Evolutionary conservation across 2,113 vertebrate genomes (phyloP).

Genomic region (Barnardius zonarius): DNA sequence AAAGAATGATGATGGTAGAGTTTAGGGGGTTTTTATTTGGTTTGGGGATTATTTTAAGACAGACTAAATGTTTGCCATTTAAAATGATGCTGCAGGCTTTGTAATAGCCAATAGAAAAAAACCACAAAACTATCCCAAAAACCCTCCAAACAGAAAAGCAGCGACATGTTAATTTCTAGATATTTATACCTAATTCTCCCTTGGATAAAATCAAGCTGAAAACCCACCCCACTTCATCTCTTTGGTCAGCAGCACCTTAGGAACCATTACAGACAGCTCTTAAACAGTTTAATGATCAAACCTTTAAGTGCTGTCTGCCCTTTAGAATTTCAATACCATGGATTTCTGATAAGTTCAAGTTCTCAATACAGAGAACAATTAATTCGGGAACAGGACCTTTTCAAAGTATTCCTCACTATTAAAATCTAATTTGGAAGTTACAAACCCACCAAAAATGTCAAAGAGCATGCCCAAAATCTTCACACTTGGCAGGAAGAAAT

Average conservation of each 20-base stretch:
- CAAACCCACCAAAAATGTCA: background rate
- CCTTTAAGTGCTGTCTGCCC: background rate
- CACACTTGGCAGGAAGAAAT: background rate
- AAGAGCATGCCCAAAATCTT: fast-evolving
- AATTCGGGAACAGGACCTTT: background rate
- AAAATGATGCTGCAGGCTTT: background rate
- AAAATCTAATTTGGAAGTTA: background rate
- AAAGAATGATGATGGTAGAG: background rate
- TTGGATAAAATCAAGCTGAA: background rate
- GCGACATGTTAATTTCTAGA: background rate
- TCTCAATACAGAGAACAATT: background rate
- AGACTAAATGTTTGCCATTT: background rate
- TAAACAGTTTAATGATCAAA: background rate
- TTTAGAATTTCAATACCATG: background rate
- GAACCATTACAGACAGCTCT: background rate
- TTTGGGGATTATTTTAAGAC: background rate
- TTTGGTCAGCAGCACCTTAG: background rate
- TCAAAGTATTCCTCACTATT: background rate
- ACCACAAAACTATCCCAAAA: background rate
- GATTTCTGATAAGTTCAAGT: background rate
- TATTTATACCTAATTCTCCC: background rate
- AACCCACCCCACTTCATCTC: background rate
- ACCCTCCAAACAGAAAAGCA: background rate
- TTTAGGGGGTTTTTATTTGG: background rate
- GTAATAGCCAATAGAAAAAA: background rate